Evolutionary conservation across 1,140 invertebrate genomes (phyloP).

Genomic region (Macrocentrus cingulum): DNA sequence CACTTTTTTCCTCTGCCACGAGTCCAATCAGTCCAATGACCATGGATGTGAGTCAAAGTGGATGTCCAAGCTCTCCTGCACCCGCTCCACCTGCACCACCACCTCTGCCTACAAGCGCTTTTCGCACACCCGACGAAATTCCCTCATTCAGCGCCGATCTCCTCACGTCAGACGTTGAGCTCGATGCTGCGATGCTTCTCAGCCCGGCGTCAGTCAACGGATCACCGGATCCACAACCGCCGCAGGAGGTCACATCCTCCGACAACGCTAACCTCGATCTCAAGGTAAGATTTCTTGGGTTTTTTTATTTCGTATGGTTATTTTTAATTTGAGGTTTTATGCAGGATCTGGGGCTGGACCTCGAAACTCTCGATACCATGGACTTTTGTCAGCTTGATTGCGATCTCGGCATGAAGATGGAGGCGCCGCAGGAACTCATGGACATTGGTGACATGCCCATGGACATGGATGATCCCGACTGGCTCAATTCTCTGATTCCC

Average conservation of each 20-base stretch:
- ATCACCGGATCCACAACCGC: slow-evolving; percentile 53
- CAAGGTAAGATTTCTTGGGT: too few species aligned
- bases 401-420: slow-evolving; percentile 55
- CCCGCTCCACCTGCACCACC: slow-evolving; percentile 52
- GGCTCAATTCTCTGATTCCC: slow-evolving; percentile 71
- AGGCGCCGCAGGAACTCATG: slow-evolving; percentile 52
- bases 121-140: slow-evolving; percentile 46
- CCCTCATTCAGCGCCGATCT: slow-evolving; percentile 41
- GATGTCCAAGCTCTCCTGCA: slow-evolving; percentile 45
- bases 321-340: slow-evolving; percentile 38
- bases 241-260: slow-evolving; percentile 54
- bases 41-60: slow-evolving; percentile 52
- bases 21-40: slow-evolving; percentile 56
- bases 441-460: slow-evolving; percentile 62
- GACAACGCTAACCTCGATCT: slow-evolving; percentile 54
- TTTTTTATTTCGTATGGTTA: too few species aligned
- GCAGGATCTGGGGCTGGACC: slow-evolving; percentile 58
- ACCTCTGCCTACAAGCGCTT: too few species aligned
- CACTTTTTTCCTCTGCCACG: slow-evolving; percentile 47
- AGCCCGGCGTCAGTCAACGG: slow-evolving; percentile 48
- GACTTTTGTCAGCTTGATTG: slow-evolving; percentile 62
- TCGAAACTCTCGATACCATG: slow-evolving; percentile 62
- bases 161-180: slow-evolving; percentile 41
- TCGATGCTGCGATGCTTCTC: slow-evolving; percentile 49
- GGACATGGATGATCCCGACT: slow-evolving; percentile 74